Conservation (phyloP, 2,113 vertebrate species). For the Beaufortia kweichowensis region DNA sequence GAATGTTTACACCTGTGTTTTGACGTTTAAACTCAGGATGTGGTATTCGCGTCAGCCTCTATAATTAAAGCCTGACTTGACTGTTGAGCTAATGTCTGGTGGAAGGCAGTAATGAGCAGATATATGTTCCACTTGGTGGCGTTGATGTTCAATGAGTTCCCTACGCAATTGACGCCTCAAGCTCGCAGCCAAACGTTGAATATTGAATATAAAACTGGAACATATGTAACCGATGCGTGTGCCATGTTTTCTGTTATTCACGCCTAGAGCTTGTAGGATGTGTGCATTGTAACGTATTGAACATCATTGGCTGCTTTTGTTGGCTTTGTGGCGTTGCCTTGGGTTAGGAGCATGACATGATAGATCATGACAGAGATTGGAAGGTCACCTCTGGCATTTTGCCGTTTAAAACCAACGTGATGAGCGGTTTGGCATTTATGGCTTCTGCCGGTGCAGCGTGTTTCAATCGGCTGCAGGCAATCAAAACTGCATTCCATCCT, state of each 20-base stretch:
- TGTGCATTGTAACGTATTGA: too few species aligned
- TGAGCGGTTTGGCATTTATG: slow-evolving; percentile 51
- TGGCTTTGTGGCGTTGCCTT: slow-evolving; percentile 21
- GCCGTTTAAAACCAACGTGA: slow-evolving; percentile 48
- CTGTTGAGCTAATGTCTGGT: slow-evolving; percentile 32
- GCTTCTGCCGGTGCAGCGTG: slow-evolving; percentile 30
- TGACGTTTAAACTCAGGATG: slow-evolving; percentile 24
- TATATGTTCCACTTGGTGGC: slow-evolving; percentile 51
- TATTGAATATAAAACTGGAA: neutral
- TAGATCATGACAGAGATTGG: slow-evolving; percentile 63
- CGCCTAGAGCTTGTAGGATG: neutral
- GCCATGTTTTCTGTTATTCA: slow-evolving; percentile 34
- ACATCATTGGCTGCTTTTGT: too few species aligned
- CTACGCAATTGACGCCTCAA: neutral
- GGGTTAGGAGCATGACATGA: slow-evolving; percentile 61
- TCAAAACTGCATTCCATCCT: slow-evolving; percentile 13
- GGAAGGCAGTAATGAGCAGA: slow-evolving; percentile 8
- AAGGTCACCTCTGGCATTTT: slow-evolving; percentile 70
- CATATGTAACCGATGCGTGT: neutral
- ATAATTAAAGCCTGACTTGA: slow-evolving; percentile 25
- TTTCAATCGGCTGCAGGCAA: slow-evolving; percentile 40
- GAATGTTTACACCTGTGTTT: slow-evolving; percentile 34
- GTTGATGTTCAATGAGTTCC: slow-evolving; percentile 33
- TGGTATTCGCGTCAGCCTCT: slow-evolving; percentile 2
- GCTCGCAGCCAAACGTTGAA: too few species aligned